Conservation (phyloP, 2,888 invertebrate species). For the Nysson spinosus region DNA sequence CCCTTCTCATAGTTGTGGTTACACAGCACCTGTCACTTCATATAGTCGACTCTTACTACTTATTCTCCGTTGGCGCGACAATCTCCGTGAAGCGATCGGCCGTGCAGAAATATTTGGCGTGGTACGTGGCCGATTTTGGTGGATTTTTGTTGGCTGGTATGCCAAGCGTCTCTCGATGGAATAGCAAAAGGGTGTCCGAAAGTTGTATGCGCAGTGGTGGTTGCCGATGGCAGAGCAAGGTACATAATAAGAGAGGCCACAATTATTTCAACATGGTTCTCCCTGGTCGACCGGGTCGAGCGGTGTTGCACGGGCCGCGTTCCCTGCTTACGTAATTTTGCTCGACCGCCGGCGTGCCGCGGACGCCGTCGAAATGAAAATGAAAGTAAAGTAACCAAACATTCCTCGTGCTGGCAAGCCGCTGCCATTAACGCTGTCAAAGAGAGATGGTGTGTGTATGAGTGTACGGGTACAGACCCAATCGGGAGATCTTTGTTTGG, state of each 20-base stretch:
- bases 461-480: conserved; percentile 5
- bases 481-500: conserved; percentile 28
- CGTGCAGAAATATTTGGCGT: conserved; percentile 9
- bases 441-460: conserved; percentile 23
- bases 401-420: conserved; percentile 39
- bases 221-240: conserved; percentile 43
- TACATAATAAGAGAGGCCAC: conserved; percentile 73
- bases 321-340: conserved; percentile 54
- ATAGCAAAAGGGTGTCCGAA: background rate
- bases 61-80: background rate
- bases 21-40: background rate
- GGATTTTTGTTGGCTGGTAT: conserved; percentile 11
- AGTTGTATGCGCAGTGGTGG: background rate
- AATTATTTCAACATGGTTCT: conserved; percentile 74
- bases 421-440: conserved; percentile 33
- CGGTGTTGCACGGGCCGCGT: conserved; percentile 34
- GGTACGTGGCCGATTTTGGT: conserved; percentile 9
- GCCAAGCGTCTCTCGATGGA: background rate
- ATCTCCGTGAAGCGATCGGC: background rate
- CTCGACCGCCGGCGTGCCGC: conserved; percentile 53
- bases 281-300: conserved; percentile 64
- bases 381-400: conserved; percentile 74
- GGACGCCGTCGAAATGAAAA: conserved; percentile 74
- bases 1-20: too few relatives aligned
- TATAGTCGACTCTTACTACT: background rate